Percentiles rank a stretch among this genome's conserved stretches.
Evolutionary conservation across 1,140 invertebrate species (phyloP).

Genomic region (Penaeus vannamei): DNA sequence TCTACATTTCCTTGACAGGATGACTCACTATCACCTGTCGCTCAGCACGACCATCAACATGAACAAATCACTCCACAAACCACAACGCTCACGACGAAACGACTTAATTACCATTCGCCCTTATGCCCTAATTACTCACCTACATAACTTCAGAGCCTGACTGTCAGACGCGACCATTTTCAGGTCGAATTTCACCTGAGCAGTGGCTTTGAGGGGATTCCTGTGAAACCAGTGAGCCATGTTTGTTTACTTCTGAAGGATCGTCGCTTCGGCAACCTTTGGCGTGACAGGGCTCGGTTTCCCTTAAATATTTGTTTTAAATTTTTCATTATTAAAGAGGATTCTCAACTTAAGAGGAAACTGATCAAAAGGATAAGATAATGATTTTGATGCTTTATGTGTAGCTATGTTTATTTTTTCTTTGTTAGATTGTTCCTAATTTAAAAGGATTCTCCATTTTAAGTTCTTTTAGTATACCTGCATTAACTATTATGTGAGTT

Average conservation of each 20-base stretch:
- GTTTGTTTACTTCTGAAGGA: conserved; percentile 54
- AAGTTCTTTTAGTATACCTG: too few relatives aligned
- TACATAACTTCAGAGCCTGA: conserved; percentile 75
- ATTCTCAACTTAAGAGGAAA: too few relatives aligned
- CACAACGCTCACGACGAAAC: neutral
- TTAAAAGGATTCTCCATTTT: too few relatives aligned
- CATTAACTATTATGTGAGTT: too few relatives aligned
- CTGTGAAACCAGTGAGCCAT: conserved; percentile 85
- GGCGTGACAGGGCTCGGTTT: neutral
- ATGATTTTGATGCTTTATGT: too few relatives aligned
- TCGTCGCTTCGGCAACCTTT: neutral
- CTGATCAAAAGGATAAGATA: too few relatives aligned
- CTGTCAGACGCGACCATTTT: conserved; percentile 75
- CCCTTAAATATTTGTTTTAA: neutral
- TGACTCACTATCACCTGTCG: too few relatives aligned
- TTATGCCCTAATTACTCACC: conserved; percentile 70
- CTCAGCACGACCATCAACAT: too few relatives aligned
- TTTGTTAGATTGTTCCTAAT: too few relatives aligned
- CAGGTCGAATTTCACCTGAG: conserved; percentile 78
- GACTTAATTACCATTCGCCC: neutral
- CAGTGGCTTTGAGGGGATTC: conserved; percentile 80
- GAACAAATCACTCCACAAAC: neutral
- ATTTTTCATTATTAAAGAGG: neutral
- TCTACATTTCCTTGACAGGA: too few relatives aligned
- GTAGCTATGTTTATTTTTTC: too few relatives aligned